Percentiles rank a stretch among this genome's conserved stretches.
These are phyloP conservation scores for Nothoprocta pentlandii DNA, from an alignment of 2,113 vertebrate species.

Conservation along the genomic window DNA sequence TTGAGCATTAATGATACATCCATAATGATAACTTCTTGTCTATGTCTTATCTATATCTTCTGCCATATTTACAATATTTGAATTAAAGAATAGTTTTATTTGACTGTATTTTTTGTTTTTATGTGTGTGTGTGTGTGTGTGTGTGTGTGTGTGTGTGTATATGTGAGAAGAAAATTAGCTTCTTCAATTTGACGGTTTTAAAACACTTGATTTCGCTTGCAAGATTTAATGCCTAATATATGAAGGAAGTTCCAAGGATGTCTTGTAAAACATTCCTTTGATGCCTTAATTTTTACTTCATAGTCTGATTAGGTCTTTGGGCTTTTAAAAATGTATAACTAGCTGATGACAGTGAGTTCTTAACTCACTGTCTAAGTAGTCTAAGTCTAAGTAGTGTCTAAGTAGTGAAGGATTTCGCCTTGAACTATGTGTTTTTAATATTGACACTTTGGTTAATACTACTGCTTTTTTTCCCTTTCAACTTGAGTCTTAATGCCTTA, in stretches of 20 bases:
- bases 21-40: constrained; percentile 24
- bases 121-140: not conserved
- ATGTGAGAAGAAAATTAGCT: not conserved
- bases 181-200: not conserved
- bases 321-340: not conserved
- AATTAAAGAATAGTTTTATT: constrained; percentile 50
- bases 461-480: not conserved
- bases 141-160: too few species aligned
- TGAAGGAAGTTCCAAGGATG: not conserved
- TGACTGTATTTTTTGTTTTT: not conserved
- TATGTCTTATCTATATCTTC: not conserved
- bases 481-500: not conserved
- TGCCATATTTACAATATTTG: constrained; percentile 3
- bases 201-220: not conserved
- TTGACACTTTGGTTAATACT: not conserved
- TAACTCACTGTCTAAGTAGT: too few species aligned
- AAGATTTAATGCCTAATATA: not conserved
- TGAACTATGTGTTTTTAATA: not conserved
- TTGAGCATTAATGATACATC: constrained; percentile 13
- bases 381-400: too few species aligned
- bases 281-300: not conserved
- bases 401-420: not conserved
- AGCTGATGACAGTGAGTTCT: not conserved
- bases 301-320: not conserved
- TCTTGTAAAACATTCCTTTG: not conserved